Evolutionary conservation across 2,797 vertebrate genomes (phyloP), one percentile per base, ranked within the genome.

Genomic region (Sebastes trivittatus): DNA sequence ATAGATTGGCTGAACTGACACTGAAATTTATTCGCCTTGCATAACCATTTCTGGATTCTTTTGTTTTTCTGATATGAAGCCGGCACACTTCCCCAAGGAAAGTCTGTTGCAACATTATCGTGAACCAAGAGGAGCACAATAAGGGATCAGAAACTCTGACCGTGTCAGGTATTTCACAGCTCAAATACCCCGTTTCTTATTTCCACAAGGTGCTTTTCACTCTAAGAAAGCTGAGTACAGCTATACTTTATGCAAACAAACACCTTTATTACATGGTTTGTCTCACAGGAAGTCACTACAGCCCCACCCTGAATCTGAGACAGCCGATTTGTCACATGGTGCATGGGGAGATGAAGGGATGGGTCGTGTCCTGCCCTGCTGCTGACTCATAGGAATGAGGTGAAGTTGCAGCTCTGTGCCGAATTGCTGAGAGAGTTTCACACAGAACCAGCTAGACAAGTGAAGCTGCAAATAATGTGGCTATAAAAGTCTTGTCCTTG

Each of bases 291-390:
- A 88, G 78, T 75, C 58, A 83, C 70, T 3, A 62, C 29, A 27
- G 83, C 80, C 65, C 77, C 83, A 70, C 88, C 82, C 92, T 84
- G 64, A 88, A 89, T 90, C 72, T 84, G 73, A 91, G 73, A 89
- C 63, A 72, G 69, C 63, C 66, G 81, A 80, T 85, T 85, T 87
- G 87, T 93, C 88, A 92, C 80, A 86, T 75, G 73, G 70, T 78
- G 36, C 32, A 56, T 65, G 42, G 27, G 25, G 56, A 55, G 77
- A 84, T 84, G 73, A 36, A 82, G 67, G 77, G 87, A 93, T 83
- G 80, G 84, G 92, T 88, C 32, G 60, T 80, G 89, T 91, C 88
- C 88, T 83, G 87, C 85, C 89, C 84, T 85, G 81, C 82, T 91
- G 87, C 85, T 90, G 92, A 89, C 87, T 93, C 88, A 89, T 84